These are phyloP conservation scores for Hymenochirus boettgeri DNA, from an alignment of 2,113 vertebrate genomes.

Conservation along the genomic window DNA sequence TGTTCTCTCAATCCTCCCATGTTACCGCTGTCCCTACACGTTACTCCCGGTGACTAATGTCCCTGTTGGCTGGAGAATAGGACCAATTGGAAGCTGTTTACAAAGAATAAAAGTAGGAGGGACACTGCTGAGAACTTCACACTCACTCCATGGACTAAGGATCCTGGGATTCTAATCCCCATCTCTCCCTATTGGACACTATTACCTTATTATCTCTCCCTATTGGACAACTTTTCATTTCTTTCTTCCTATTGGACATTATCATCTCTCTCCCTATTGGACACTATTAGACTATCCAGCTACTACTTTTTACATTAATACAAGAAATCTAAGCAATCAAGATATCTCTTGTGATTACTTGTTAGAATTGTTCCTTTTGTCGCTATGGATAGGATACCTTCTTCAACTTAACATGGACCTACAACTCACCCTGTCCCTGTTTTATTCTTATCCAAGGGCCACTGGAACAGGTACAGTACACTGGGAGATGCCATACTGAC, in stretches of 20 bases:
- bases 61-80: conserved; percentile 74
- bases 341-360: too few relatives aligned
- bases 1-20: conserved; percentile 61
- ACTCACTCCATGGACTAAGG: conserved; percentile 3
- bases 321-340: too few relatives aligned
- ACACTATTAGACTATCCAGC: too few relatives aligned
- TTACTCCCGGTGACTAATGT: conserved; percentile 74
- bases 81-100: conserved; percentile 69
- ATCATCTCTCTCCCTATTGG: too few relatives aligned
- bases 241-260: conserved; percentile 12
- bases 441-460: conserved; percentile 62
- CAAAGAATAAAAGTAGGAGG: conserved; percentile 66
- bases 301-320: too few relatives aligned
- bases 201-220: background rate
- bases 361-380: too few relatives aligned
- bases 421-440: conserved; percentile 64
- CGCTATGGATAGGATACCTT: too few relatives aligned
- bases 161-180: too few relatives aligned
- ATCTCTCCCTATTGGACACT: background rate
- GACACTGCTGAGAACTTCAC: conserved; percentile 45
- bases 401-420: conserved; percentile 70
- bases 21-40: conserved; percentile 72
- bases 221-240: conserved; percentile 16
- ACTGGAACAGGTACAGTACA: conserved; percentile 63
- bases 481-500: too few relatives aligned